Percentiles rank a stretch among this genome's conserved stretches.
phyloP scores from a whole-genome alignment of 2,888 invertebrate species.

The Noctua fimbriata region DNA sequence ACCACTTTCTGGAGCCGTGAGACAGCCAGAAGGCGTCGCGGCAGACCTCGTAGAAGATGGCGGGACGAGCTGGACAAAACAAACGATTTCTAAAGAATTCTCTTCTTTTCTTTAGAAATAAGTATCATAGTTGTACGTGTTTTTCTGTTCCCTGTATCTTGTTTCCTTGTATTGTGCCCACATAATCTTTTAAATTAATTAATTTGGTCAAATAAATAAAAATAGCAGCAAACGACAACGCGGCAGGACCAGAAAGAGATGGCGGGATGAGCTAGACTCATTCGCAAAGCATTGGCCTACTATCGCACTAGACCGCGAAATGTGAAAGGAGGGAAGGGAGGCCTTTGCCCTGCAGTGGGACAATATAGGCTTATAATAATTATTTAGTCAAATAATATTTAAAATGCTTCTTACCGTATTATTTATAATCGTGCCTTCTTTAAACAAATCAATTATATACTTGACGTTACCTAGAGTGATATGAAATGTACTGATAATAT shows the following conservation, averaged over 20 bases:
- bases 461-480: slow-evolving; percentile 23
- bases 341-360: too few relatives aligned
- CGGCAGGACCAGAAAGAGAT: too few relatives aligned
- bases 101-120: background rate
- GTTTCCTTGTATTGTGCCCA: background rate
- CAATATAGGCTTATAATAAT: too few relatives aligned
- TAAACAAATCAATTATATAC: slow-evolving; percentile 3
- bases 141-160: background rate
- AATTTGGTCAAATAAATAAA: background rate
- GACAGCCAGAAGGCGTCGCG: too few relatives aligned
- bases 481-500: background rate
- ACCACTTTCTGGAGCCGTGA: too few relatives aligned
- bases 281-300: too few relatives aligned
- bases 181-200: background rate
- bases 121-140: background rate
- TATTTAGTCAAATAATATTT: background rate
- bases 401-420: background rate
- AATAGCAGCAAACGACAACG: too few relatives aligned
- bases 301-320: too few relatives aligned
- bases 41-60: too few relatives aligned
- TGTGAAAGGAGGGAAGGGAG: too few relatives aligned
- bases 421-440: background rate
- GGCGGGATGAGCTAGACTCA: too few relatives aligned
- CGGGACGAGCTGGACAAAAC: too few relatives aligned
- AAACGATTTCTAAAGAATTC: background rate